Percentiles rank a stretch among this genome's conserved stretches.
Evolutionary conservation across 1,140 invertebrate species (phyloP).

Genomic region (Euwallacea fornicatus): DNA sequence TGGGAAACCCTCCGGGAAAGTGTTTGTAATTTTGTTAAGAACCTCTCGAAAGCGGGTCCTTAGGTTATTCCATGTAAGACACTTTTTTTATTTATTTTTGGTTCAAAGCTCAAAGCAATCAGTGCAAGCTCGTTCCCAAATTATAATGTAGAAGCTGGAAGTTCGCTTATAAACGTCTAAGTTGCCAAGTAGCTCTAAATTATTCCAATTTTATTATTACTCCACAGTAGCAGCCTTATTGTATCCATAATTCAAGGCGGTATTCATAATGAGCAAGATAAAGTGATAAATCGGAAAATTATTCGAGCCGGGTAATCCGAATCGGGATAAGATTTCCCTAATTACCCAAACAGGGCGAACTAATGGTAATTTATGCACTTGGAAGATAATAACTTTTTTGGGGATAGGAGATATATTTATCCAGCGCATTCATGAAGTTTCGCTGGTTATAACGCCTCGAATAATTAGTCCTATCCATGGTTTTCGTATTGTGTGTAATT

Average conservation of each 20-base stretch:
- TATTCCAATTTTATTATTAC: constrained; percentile 12
- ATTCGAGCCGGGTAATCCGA: constrained; percentile 1
- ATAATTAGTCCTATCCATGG: no score
- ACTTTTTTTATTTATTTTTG: background rate
- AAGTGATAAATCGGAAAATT: constrained; percentile 5
- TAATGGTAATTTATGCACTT: constrained; percentile 1
- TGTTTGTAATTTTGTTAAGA: constrained; percentile 30
- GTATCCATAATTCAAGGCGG: constrained; percentile 4
- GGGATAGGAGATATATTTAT: no score
- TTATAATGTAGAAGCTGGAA: background rate
- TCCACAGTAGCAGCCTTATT: constrained; percentile 6
- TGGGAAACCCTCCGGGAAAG: constrained; percentile 29
- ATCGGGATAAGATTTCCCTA: constrained; percentile 2
- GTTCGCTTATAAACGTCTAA: constrained; percentile 3
- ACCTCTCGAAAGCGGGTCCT: background rate
- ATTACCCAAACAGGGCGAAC: background rate
- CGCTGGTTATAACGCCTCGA: no score
- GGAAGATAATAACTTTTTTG: no score
- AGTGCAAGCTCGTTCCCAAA: background rate
- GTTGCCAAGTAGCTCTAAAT: background rate
- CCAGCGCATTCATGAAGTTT: no score
- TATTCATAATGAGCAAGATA: constrained; percentile 8
- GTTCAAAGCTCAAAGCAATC: background rate
- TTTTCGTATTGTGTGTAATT: no score
- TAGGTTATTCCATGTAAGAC: background rate